phyloP scores from a whole-genome alignment of 2,888 invertebrate genomes.

The Perdita meconis region DNA sequence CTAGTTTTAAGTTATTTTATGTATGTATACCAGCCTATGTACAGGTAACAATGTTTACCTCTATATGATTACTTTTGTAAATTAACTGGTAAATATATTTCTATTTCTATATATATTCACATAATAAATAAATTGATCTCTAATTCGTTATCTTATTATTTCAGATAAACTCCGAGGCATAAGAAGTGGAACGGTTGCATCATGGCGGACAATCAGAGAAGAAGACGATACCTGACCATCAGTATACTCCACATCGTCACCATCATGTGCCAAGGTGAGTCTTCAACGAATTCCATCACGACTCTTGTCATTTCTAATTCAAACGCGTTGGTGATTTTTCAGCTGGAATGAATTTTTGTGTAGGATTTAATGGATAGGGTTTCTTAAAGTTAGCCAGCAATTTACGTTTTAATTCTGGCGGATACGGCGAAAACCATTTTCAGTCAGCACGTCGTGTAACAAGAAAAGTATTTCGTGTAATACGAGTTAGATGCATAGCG shows the following conservation, averaged over 20 bases:
- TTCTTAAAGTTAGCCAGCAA: not conserved
- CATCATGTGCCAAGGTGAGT: conserved; percentile 83
- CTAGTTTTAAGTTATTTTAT: too few species aligned
- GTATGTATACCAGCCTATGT: too few species aligned
- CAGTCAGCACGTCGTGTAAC: not conserved
- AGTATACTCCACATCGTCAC: conserved; percentile 83
- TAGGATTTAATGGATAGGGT: not conserved
- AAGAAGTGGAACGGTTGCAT: conserved; percentile 53
- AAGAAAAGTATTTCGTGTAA: conserved; percentile 50
- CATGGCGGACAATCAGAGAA: conserved; percentile 80
- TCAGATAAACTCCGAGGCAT: conserved; percentile 57
- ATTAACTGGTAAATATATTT: too few species aligned
- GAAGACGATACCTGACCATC: conserved; percentile 82
- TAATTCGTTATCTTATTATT: conserved; percentile 17
- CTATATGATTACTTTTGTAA: too few species aligned
- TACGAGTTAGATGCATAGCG: conserved; percentile 31
- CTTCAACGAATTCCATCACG: not conserved
- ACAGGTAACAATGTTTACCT: too few species aligned
- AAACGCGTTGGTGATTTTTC: not conserved
- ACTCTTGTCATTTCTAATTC: not conserved
- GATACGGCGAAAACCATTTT: conserved; percentile 23
- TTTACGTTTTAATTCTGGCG: conserved; percentile 18
- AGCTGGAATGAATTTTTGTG: not conserved
- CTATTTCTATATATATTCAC: too few species aligned
- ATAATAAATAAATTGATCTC: too few species aligned